A percentile compares a stretch with the other conserved stretches of the same genome.
Evolutionary conservation across 2,797 vertebrate genomes (phyloP).

Genomic region (Trichosurus vulpecula): DNA sequence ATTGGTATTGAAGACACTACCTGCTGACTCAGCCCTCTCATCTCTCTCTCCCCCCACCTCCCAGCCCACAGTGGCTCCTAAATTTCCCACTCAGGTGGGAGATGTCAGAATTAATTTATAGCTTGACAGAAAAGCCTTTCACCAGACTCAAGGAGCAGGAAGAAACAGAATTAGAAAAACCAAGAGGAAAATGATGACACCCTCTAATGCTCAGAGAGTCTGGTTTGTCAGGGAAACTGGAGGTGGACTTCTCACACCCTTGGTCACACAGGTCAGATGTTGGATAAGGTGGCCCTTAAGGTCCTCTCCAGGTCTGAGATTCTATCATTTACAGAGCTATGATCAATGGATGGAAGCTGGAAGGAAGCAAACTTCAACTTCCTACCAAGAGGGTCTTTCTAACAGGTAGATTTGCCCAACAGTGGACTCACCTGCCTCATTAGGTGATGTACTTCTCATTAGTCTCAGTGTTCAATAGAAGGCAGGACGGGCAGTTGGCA

Average conservation of each 20-base stretch:
- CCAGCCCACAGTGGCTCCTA: background rate
- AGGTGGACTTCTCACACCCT: background rate
- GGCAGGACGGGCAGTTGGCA: background rate
- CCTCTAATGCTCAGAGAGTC: background rate
- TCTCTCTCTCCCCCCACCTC: background rate
- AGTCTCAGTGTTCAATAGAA: background rate
- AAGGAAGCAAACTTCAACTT: background rate
- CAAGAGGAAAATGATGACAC: background rate
- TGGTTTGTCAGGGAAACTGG: background rate
- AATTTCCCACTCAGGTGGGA: background rate
- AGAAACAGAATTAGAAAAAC: background rate
- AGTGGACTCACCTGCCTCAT: background rate
- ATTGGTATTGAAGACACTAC: background rate
- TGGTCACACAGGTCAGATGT: background rate
- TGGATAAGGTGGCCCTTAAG: background rate
- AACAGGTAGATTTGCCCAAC: background rate
- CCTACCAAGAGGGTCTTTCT: background rate
- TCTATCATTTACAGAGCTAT: background rate
- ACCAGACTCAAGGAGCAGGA: background rate
- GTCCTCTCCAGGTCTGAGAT: background rate
- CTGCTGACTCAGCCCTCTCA: background rate
- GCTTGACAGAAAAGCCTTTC: background rate
- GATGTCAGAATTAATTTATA: background rate
- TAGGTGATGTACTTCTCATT: background rate
- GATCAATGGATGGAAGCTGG: background rate